Conservation (phyloP, 2,113 vertebrate genomes). For the Pterophyllum scalare region DNA sequence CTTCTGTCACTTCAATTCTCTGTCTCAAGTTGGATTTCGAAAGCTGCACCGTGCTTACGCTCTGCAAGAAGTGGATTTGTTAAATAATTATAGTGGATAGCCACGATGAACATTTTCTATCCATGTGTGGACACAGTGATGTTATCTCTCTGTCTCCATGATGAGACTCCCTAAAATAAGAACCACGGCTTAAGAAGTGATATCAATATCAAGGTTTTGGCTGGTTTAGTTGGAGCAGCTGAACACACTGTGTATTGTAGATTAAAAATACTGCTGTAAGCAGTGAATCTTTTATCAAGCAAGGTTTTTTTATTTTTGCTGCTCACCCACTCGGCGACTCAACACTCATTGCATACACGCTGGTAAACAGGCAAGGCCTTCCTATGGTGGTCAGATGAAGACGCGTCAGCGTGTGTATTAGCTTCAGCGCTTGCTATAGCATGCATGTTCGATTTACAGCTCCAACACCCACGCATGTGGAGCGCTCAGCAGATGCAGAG, state of each 20-base stretch:
- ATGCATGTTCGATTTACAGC: slow-evolving; percentile 57
- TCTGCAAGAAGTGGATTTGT: slow-evolving; percentile 8
- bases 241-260: slow-evolving; percentile 22
- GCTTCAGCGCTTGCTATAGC: slow-evolving; percentile 35
- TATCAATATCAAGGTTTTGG: slow-evolving; percentile 30
- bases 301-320: slow-evolving; percentile 10
- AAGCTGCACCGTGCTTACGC: not conserved
- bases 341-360: slow-evolving; percentile 38
- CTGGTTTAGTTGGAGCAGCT: slow-evolving; percentile 23
- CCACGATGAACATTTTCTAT: not conserved
- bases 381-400: slow-evolving; percentile 52
- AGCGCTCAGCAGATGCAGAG: slow-evolving; percentile 53
- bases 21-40: slow-evolving; percentile 4
- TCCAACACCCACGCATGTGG: slow-evolving; percentile 45
- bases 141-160: slow-evolving; percentile 5
- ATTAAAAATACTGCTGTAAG: slow-evolving; percentile 42
- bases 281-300: slow-evolving; percentile 40
- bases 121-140: slow-evolving; percentile 25
- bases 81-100: not conserved
- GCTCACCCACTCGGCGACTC: slow-evolving; percentile 58
- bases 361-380: slow-evolving; percentile 48
- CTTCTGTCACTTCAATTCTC: slow-evolving; percentile 34
- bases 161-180: slow-evolving; percentile 32
- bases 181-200: slow-evolving; percentile 22
- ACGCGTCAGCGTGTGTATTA: not conserved